These are phyloP conservation scores for Myxocyprinus asiaticus DNA, from an alignment of 2,113 vertebrate species.

Conservation along the genomic window DNA sequence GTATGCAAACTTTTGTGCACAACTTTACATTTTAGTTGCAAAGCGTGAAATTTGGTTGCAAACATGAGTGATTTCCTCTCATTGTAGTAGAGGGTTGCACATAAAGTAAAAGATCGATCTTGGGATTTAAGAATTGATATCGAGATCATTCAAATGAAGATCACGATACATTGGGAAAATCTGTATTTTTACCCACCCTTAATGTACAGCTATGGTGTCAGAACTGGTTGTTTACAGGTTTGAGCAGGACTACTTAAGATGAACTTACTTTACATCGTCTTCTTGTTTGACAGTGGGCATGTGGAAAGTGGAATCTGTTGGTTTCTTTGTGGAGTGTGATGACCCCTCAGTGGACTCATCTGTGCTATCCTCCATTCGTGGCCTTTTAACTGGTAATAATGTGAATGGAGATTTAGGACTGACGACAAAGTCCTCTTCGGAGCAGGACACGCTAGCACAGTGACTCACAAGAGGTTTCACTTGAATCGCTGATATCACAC, in stretches of 20 bases:
- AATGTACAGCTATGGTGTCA: too few species aligned
- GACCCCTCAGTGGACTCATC: neutral
- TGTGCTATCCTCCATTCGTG: conserved; percentile 1
- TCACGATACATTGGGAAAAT: too few species aligned
- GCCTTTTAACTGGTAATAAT: conserved; percentile 11
- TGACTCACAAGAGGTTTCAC: conserved; percentile 6
- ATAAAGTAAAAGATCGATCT: too few species aligned
- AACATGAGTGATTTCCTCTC: too few species aligned
- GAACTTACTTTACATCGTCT: conserved; percentile 15
- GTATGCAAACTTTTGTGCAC: too few species aligned
- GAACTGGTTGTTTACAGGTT: too few species aligned
- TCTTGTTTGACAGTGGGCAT: conserved; percentile 9
- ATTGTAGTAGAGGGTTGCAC: too few species aligned
- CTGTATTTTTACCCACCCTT: too few species aligned
- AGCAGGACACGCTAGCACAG: conserved; percentile 10
- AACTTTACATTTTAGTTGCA: too few species aligned
- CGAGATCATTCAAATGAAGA: too few species aligned
- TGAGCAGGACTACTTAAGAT: neutral
- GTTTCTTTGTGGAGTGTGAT: neutral
- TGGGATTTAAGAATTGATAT: too few species aligned
- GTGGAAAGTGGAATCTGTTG: neutral
- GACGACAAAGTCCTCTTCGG: neutral
- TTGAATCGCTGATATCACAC: conserved; percentile 23
- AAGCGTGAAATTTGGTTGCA: too few species aligned
- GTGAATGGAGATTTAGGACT: conserved; percentile 12